Conservation (phyloP, 92 coral and sea anemone species). For the Paragorgia papillata region DNA sequence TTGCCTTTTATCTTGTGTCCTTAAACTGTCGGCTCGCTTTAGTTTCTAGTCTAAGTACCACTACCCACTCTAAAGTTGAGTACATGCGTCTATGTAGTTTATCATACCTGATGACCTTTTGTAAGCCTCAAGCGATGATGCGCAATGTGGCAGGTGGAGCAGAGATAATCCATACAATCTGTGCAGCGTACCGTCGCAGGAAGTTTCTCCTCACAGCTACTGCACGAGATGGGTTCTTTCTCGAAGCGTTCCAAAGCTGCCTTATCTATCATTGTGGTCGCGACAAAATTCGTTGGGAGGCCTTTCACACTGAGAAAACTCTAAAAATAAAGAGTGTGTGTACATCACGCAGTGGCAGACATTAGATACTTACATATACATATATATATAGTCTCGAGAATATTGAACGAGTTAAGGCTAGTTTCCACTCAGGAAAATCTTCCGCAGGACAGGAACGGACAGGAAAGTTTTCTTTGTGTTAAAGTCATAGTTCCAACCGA, state of each 20-base stretch:
- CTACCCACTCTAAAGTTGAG: too few species aligned
- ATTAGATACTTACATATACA: too few species aligned
- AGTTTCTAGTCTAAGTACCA: too few species aligned
- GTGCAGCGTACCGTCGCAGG: conserved; percentile 99
- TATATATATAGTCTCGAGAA: not conserved
- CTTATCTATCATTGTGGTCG: conserved; percentile 98
- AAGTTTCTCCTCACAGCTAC: conserved; percentile 98
- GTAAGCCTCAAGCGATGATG: conserved; percentile 96
- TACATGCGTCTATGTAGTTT: too few species aligned
- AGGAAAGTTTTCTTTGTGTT: too few species aligned
- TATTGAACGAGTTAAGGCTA: not conserved
- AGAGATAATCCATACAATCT: conserved; percentile 98
- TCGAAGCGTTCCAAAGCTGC: conserved; percentile 97
- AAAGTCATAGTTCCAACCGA: too few species aligned
- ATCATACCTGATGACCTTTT: conserved; percentile 87
- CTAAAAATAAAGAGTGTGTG: conserved; percentile 3
- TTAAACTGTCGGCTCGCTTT: too few species aligned
- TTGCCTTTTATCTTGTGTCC: too few species aligned
- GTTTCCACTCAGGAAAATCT: not conserved
- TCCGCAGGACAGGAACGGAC: too few species aligned
- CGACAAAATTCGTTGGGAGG: conserved; percentile 99
- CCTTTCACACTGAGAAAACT: conserved; percentile 69
- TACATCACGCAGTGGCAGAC: not conserved
- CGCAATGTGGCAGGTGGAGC: conserved; percentile 95
- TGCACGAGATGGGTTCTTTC: conserved; percentile 92